Percentiles rank a stretch among this genome's conserved stretches.
These are phyloP conservation scores for Epiblema foenella DNA, from an alignment of 2,888 invertebrate species.

Conservation along the genomic window DNA sequence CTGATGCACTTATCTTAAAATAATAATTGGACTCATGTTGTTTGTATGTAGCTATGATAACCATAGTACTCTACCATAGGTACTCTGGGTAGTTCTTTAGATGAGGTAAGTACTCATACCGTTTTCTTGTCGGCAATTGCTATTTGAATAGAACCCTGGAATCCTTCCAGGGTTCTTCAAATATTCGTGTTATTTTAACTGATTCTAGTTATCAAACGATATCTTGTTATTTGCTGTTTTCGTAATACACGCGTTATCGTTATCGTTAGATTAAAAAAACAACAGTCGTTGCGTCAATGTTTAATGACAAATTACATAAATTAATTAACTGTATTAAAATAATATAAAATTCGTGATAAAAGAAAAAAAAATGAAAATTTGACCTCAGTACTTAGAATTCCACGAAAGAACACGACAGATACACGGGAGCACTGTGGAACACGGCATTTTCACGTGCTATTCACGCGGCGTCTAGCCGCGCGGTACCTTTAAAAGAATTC, in stretches of 20 bases:
- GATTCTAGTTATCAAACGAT: not conserved
- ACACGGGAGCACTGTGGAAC: not conserved
- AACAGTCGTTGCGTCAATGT: not conserved
- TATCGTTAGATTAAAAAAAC: not conserved
- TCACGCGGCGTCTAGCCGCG: not conserved
- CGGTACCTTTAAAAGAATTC: no score
- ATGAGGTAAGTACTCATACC: no score
- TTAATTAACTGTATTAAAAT: no score
- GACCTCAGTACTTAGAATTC: no score
- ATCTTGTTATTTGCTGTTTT: not conserved
- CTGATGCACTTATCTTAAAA: no score
- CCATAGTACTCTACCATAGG: no score
- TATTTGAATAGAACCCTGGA: not conserved
- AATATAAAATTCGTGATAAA: no score
- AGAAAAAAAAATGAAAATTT: not conserved
- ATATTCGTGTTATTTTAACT: not conserved
- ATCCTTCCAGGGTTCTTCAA: no score
- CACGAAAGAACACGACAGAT: not conserved
- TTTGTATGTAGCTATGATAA: no score
- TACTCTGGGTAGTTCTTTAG: no score
- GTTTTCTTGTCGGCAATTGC: not conserved
- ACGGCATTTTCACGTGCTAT: not conserved
- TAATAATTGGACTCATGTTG: no score
- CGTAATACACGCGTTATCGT: not conserved
- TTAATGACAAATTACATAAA: no score